Percentiles rank a stretch among this genome's conserved stretches.
These are phyloP conservation scores for Brachionus calyciflorus DNA, from an alignment of 1,140 invertebrate species.

Conservation along the genomic window DNA sequence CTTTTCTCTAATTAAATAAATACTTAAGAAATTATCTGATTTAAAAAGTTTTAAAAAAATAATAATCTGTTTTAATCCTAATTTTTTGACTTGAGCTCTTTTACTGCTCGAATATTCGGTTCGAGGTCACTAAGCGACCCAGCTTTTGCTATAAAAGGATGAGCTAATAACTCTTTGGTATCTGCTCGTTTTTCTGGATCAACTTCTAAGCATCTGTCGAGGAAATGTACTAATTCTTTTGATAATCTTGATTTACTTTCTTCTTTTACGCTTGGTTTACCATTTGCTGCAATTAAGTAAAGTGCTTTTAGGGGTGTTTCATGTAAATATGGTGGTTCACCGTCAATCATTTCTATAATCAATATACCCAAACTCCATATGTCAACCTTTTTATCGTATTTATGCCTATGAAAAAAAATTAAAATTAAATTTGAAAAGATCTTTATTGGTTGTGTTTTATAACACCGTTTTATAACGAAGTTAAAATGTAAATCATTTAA, in stretches of 20 bases:
- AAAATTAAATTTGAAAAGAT: too few species aligned
- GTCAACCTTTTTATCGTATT: constrained; percentile 60
- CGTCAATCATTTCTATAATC: constrained; percentile 62
- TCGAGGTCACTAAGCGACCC: background rate
- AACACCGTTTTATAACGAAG: too few species aligned
- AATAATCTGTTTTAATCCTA: too few species aligned
- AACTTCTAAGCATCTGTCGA: constrained; percentile 47
- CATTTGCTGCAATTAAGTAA: constrained; percentile 53
- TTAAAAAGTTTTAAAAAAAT: too few species aligned
- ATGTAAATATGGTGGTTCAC: constrained; percentile 60
- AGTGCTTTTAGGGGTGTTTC: constrained; percentile 60
- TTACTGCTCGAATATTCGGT: constrained; percentile 36
- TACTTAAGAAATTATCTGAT: too few species aligned
- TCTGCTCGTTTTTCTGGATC: constrained; percentile 43
- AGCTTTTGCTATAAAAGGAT: constrained; percentile 40
- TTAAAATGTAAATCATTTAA: too few species aligned
- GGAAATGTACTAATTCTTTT: constrained; percentile 26
- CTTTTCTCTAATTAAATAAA: too few species aligned
- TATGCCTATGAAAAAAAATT: constrained; percentile 50
- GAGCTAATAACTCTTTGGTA: constrained; percentile 26
- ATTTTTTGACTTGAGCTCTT: constrained; percentile 45
- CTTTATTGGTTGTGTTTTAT: too few species aligned
- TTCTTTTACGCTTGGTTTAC: constrained; percentile 55
- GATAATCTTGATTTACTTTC: constrained; percentile 27
- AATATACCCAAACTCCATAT: constrained; percentile 61